A percentile compares a stretch with the other conserved stretches of the same genome.
Evolutionary conservation across 2,113 vertebrate genomes (phyloP).

Genomic region (Strigops habroptila): DNA sequence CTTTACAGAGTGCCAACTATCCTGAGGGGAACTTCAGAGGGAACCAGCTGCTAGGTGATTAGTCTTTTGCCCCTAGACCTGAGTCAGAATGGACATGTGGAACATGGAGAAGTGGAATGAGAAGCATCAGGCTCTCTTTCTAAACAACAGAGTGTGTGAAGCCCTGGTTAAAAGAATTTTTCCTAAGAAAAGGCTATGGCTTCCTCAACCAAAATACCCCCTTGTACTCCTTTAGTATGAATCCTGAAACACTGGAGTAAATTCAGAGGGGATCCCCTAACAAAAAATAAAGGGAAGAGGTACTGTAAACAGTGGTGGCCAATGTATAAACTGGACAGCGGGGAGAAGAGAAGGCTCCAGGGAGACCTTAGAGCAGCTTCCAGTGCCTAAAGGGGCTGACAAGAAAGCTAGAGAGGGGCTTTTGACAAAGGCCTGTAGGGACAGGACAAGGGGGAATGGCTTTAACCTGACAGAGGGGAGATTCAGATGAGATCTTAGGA

Average conservation of each 20-base stretch:
- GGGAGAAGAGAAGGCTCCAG: neutral
- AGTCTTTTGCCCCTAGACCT: neutral
- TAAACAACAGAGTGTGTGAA: neutral
- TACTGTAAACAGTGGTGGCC: neutral
- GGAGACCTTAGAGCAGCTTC: neutral
- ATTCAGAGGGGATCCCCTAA: neutral
- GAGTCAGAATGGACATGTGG: neutral
- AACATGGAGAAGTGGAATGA: too few relatives aligned
- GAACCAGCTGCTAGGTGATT: too few relatives aligned
- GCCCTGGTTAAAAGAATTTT: neutral
- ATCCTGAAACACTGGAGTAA: neutral
- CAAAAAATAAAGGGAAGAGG: neutral
- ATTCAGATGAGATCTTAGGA: too few relatives aligned
- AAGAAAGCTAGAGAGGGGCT: neutral
- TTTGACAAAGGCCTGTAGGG: neutral
- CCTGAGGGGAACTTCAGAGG: too few relatives aligned
- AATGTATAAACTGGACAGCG: neutral
- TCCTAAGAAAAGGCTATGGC: neutral
- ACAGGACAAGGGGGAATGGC: neutral
- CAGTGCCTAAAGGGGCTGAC: neutral
- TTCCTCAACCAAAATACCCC: neutral
- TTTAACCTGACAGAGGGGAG: too few relatives aligned
- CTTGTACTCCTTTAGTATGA: neutral
- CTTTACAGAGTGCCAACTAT: too few relatives aligned
- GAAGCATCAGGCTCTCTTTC: too few relatives aligned